These are phyloP conservation scores for Rhodeus uyekii DNA, from an alignment of 2,797 vertebrate genomes.

Conservation along the genomic window DNA sequence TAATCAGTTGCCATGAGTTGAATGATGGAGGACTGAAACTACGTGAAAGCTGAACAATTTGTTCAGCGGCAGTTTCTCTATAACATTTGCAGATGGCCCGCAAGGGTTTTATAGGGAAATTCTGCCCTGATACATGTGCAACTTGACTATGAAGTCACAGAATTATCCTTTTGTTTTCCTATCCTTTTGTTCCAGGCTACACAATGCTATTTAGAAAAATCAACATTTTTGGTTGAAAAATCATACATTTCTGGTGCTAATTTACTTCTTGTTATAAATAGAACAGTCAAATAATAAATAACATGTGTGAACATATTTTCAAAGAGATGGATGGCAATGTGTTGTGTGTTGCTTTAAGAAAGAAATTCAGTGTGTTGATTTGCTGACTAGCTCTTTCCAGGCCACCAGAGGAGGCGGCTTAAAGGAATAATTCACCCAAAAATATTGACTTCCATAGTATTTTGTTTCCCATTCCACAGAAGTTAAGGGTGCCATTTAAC, in stretches of 20 bases:
- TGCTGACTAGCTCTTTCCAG: background rate
- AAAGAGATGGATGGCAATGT: background rate
- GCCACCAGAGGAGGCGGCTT: background rate
- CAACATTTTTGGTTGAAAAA: too few species aligned
- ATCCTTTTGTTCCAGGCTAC: background rate
- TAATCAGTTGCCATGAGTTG: slow-evolving; percentile 40
- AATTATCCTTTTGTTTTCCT: background rate
- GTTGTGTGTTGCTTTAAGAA: background rate
- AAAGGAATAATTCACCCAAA: background rate
- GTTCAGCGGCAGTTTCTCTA: slow-evolving; percentile 17
- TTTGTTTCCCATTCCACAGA: too few species aligned
- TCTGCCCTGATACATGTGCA: background rate
- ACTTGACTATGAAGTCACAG: slow-evolving; percentile 23
- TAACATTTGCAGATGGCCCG: slow-evolving; percentile 2
- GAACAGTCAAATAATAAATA: background rate
- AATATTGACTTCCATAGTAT: too few species aligned
- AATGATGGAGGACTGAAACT: slow-evolving; percentile 40
- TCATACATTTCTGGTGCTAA: slow-evolving; percentile 14
- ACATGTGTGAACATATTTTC: background rate
- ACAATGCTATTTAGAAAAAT: slow-evolving; percentile 9
- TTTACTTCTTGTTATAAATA: background rate
- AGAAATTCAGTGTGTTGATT: background rate
- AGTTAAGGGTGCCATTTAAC: too few species aligned
- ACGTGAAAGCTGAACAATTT: slow-evolving; percentile 41
- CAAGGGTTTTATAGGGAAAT: slow-evolving; percentile 31